phyloP scores from a whole-genome alignment of 2,113 vertebrate genomes.

The Nycticebus coucang region DNA sequence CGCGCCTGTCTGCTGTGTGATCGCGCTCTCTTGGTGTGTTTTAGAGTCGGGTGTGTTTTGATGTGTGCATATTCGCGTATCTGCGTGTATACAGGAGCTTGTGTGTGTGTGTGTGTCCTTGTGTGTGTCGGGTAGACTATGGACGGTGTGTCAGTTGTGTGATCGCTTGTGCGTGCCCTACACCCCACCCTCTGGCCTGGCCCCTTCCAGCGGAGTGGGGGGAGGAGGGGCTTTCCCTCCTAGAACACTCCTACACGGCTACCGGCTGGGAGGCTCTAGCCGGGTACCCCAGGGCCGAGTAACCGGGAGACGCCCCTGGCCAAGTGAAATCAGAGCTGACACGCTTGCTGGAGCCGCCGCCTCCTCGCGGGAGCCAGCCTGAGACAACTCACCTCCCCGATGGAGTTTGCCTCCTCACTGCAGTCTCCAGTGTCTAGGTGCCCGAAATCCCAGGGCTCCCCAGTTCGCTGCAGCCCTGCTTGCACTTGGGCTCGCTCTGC shows the following conservation, averaged over 20 bases:
- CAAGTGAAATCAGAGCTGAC: not conserved
- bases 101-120: not conserved
- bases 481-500: not conserved
- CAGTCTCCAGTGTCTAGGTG: rapidly evolving
- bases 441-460: rapidly evolving
- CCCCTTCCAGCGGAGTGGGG: not conserved
- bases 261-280: not conserved
- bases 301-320: not conserved
- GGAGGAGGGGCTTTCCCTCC: not conserved
- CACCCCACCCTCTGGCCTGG: not conserved
- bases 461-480: not conserved
- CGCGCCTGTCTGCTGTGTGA: not conserved
- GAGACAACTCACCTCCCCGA: not conserved
- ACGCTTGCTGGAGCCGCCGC: not conserved
- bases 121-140: not conserved
- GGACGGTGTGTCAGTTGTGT: not conserved
- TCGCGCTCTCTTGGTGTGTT: not conserved
- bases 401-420: not conserved
- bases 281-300: not conserved
- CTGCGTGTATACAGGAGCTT: slow-evolving; percentile 3
- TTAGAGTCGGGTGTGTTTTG: not conserved
- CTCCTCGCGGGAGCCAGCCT: not conserved
- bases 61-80: not conserved
- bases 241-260: not conserved
- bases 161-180: not conserved